Evolutionary conservation across 2,797 vertebrate genomes (phyloP).

Genomic region (Peromyscus eremicus): DNA sequence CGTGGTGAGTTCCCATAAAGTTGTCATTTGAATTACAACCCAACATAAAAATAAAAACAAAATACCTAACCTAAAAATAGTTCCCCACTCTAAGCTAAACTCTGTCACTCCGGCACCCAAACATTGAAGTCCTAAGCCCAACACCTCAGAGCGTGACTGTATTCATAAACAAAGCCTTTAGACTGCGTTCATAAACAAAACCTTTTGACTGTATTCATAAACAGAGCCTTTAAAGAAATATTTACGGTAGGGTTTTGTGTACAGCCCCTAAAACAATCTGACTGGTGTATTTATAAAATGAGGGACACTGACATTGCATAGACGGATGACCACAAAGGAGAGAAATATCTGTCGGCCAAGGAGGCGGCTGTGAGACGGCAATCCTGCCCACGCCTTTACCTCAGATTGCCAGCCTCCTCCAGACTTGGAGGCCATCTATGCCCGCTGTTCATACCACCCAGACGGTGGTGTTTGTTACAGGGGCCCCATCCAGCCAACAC

Average conservation of each 20-base stretch:
- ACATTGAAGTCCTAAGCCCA: not conserved
- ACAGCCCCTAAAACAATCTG: not conserved
- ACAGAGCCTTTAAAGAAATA: not conserved
- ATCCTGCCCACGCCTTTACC: not conserved
- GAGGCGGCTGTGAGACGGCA: not conserved
- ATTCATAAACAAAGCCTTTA: not conserved
- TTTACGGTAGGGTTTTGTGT: too few relatives aligned
- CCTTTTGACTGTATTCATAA: not conserved
- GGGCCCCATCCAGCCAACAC: not conserved
- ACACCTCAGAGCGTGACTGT: not conserved
- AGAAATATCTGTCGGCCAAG: too few relatives aligned
- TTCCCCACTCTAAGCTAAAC: not conserved
- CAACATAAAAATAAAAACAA: slow-evolving; percentile 36
- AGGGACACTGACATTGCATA: not conserved
- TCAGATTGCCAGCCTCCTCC: not conserved
- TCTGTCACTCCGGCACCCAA: not conserved
- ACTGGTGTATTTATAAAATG: not conserved
- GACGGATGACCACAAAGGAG: not conserved
- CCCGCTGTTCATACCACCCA: not conserved
- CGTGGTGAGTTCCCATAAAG: not conserved
- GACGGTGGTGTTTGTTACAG: not conserved
- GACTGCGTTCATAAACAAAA: not conserved
- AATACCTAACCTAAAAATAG: not conserved
- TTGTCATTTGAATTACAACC: not conserved
- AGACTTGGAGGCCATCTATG: not conserved